Percentiles rank a stretch among this genome's conserved stretches.
Conservation (phyloP, 2,797 vertebrate species). For the Odontamblyopus rebecca region DNA sequence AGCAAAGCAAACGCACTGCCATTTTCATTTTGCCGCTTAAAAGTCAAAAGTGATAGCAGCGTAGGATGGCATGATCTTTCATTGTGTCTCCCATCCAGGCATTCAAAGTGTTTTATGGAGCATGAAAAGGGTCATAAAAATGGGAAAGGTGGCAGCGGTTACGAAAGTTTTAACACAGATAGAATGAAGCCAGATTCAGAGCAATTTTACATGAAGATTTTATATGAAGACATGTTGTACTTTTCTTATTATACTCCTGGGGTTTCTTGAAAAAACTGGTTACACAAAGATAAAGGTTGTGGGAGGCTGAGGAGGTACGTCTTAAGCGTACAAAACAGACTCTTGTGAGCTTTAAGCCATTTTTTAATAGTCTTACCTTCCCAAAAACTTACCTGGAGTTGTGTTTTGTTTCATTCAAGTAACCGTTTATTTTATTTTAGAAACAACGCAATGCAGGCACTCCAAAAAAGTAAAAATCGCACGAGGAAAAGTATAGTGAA, state of each 20-base stretch:
- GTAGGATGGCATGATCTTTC: conserved; percentile 18
- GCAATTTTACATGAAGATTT: not conserved
- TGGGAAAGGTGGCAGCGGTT: not conserved
- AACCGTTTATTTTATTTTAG: no score
- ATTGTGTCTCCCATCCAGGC: conserved; percentile 20
- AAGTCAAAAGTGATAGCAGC: conserved; percentile 16
- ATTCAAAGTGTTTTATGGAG: conserved; percentile 9
- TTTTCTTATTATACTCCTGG: conserved; percentile 3
- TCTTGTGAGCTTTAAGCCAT: no score
- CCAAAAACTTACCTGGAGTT: no score
- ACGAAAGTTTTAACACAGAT: conserved; percentile 9
- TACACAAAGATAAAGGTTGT: not conserved
- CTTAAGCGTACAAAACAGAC: no score
- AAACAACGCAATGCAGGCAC: no score
- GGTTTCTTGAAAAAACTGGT: not conserved
- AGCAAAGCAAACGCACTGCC: conserved; percentile 40
- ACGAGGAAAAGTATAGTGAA: no score
- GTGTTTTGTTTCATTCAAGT: no score
- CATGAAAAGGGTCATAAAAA: conserved; percentile 15
- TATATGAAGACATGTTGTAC: not conserved
- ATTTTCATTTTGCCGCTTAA: conserved; percentile 28
- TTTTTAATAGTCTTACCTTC: no score
- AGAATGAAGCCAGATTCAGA: not conserved
- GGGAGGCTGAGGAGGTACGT: not conserved
- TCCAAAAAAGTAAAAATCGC: no score